Evolutionary conservation across 2,113 vertebrate genomes (phyloP).

Genomic region (Campylomormyrus numenius): DNA sequence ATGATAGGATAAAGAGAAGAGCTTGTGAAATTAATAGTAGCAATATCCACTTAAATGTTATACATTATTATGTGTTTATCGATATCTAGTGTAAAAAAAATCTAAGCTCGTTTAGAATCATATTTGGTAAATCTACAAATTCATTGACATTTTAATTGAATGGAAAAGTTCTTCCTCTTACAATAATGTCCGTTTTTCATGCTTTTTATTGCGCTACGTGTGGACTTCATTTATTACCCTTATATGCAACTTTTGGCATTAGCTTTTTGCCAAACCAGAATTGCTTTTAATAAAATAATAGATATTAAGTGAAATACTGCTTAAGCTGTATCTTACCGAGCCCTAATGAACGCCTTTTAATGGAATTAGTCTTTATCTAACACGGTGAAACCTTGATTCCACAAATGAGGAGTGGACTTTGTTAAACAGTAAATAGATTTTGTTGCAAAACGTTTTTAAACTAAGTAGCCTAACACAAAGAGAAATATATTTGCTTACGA

Average conservation of each 20-base stretch:
- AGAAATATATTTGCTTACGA: background rate
- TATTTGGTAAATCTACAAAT: background rate
- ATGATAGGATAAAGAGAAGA: background rate
- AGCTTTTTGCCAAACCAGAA: background rate
- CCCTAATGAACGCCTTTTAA: background rate
- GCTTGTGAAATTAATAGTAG: background rate
- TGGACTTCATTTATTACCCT: background rate
- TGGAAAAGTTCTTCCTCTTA: background rate
- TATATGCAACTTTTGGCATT: background rate
- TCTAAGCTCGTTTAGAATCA: background rate
- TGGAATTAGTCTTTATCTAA: background rate
- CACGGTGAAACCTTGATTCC: background rate
- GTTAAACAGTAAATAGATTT: background rate
- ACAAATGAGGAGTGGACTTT: background rate
- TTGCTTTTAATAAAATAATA: background rate
- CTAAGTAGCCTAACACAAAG: background rate
- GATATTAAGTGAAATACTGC: background rate
- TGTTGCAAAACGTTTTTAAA: background rate
- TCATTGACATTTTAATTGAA: background rate
- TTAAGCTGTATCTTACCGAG: background rate
- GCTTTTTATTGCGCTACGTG: background rate
- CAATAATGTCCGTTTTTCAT: background rate
- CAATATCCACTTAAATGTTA: background rate
- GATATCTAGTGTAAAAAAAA: background rate
- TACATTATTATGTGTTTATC: background rate